Conservation (phyloP, 2,797 vertebrate species). For the Tenualosa ilisha region DNA sequence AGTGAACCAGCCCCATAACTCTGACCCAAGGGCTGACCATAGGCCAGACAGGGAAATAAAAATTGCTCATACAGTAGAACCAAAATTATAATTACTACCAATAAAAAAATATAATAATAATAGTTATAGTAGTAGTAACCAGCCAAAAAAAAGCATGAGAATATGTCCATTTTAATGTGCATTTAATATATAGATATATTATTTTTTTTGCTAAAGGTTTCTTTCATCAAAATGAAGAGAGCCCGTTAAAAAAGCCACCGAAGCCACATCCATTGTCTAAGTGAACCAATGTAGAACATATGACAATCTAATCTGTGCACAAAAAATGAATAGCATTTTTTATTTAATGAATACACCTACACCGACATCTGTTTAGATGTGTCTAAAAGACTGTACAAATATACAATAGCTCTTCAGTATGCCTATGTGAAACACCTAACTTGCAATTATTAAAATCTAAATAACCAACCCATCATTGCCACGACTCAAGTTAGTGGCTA, state of each 20-base stretch:
- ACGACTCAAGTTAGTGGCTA: conserved; percentile 55
- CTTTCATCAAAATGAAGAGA: conserved; percentile 80
- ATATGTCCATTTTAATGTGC: conserved; percentile 83
- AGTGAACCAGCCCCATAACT: conserved; percentile 79
- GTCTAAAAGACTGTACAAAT: conserved; percentile 99
- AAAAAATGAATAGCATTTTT: conserved; percentile 73
- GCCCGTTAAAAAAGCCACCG: conserved; percentile 87
- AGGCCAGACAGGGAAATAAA: conserved; percentile 55
- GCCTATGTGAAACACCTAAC: conserved; percentile 83
- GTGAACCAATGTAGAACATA: conserved; percentile 92
- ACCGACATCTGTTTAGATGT: conserved; percentile 88
- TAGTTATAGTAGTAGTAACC: conserved; percentile 74
- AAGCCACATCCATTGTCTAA: conserved; percentile 89
- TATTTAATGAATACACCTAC: conserved; percentile 82
- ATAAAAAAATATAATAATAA: conserved; percentile 77
- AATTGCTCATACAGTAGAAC: conserved; percentile 61
- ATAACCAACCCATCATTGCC: conserved; percentile 62
- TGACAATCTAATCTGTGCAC: conserved; percentile 90
- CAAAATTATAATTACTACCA: conserved; percentile 62
- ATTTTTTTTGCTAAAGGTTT: conserved; percentile 71
- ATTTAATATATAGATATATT: conserved; percentile 79
- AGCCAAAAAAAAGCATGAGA: conserved; percentile 79
- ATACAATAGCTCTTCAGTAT: conserved; percentile 82
- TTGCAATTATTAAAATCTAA: conserved; percentile 56
- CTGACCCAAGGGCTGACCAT: conserved; percentile 68